Evolutionary conservation across 2,797 vertebrate species (phyloP).

Genomic region (Gambusia yucatana): DNA sequence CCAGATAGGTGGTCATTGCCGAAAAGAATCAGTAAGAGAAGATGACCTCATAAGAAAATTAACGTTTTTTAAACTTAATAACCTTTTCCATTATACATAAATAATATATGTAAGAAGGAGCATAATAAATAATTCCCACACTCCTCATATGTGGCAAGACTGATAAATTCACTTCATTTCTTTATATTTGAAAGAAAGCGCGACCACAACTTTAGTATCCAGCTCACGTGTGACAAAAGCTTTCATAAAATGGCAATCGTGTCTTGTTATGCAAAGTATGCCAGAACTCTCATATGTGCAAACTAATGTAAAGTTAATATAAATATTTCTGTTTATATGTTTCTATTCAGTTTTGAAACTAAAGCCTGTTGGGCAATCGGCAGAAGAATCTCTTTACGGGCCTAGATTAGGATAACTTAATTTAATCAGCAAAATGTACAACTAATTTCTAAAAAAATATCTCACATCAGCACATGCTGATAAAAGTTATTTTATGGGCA

Average conservation of each 20-base stretch:
- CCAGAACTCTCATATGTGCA: neutral
- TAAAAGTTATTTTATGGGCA: neutral
- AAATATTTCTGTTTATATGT: neutral
- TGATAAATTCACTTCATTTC: neutral
- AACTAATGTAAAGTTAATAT: neutral
- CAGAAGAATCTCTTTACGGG: neutral
- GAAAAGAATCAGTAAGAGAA: neutral
- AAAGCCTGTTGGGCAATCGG: neutral
- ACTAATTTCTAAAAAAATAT: neutral
- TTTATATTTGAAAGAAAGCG: neutral
- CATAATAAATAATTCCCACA: neutral
- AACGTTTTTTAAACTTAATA: neutral
- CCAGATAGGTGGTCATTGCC: neutral
- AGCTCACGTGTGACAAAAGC: neutral
- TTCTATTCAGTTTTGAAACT: neutral
- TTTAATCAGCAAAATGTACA: neutral
- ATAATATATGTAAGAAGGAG: neutral
- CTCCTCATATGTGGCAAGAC: neutral
- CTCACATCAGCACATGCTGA: neutral
- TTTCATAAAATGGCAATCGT: neutral
- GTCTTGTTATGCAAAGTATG: neutral
- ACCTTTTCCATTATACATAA: neutral
- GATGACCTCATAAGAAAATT: neutral
- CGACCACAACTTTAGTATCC: neutral
- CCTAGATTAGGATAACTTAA: neutral